Evolutionary conservation across 2,113 vertebrate genomes (phyloP).

Genomic region (Atlantisia rogersi): DNA sequence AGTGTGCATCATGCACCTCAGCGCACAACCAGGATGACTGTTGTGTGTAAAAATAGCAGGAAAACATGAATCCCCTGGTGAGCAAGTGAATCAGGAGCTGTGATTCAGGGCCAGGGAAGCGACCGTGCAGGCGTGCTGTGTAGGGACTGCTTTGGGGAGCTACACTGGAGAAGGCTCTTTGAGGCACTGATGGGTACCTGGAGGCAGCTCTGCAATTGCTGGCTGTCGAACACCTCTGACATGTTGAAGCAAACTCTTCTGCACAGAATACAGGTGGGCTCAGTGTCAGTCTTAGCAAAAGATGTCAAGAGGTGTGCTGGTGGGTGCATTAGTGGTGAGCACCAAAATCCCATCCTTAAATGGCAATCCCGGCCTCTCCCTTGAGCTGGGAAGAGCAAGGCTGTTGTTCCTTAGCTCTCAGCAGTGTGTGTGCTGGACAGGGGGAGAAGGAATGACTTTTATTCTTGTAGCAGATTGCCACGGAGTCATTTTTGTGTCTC

Average conservation of each 20-base stretch:
- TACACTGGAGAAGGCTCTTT: not conserved
- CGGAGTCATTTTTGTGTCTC: not conserved
- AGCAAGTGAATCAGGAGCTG: not conserved
- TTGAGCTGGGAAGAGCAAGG: not conserved
- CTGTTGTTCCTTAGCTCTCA: not conserved
- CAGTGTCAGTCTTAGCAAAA: not conserved
- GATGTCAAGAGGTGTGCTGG: not conserved
- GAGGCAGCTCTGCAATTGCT: not conserved
- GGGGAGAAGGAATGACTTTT: not conserved
- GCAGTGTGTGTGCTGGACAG: accelerated
- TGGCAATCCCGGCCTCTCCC: not conserved
- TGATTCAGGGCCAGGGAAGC: accelerated
- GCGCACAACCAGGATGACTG: not conserved
- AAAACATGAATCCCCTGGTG: not conserved
- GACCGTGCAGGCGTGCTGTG: accelerated
- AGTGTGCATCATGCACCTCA: not conserved
- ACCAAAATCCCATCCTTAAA: not conserved
- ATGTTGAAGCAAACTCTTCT: not conserved
- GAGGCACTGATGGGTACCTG: not conserved
- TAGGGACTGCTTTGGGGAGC: not conserved
- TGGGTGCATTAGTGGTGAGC: not conserved
- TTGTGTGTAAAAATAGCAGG: constrained; percentile 37
- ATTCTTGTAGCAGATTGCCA: not conserved
- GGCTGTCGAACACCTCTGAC: not conserved
- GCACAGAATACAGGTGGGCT: not conserved